phyloP scores from a whole-genome alignment of 64 coral and sea anemone species.

The Anthopleura sola region DNA sequence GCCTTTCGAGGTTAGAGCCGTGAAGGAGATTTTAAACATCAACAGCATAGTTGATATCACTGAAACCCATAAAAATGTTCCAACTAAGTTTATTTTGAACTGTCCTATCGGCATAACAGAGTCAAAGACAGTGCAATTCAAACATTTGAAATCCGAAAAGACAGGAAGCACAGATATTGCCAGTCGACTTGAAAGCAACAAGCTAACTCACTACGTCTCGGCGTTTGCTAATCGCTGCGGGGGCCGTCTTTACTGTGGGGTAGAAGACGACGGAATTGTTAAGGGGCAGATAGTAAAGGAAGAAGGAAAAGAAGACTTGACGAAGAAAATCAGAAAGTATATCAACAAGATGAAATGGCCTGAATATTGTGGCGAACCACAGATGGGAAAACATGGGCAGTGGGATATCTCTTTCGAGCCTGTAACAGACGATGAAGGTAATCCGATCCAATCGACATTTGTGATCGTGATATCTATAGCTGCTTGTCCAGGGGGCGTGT shows the following conservation, averaged over 20 bases:
- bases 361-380: neutral
- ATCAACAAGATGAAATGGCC: constrained; percentile 34
- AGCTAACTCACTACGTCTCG: constrained; percentile 5
- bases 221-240: constrained; percentile 24
- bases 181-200: neutral
- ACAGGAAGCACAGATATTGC: neutral
- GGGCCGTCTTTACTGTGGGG: constrained; percentile 12
- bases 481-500: constrained; percentile 14
- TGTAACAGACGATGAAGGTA: neutral
- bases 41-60: constrained; percentile 13
- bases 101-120: neutral
- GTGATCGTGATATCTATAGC: constrained; percentile 8
- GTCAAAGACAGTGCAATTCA: constrained; percentile 27
- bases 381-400: constrained; percentile 6
- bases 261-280: neutral
- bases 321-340: neutral
- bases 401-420: constrained; percentile 16
- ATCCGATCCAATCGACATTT: neutral
- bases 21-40: neutral
- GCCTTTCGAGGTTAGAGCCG: neutral
- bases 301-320: neutral
- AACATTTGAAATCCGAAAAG: constrained; percentile 5
- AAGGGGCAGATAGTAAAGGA: neutral
- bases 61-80: neutral
- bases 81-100: neutral